phyloP scores from a whole-genome alignment of 1,140 invertebrate species.

The Dendroctonus ponderosae region DNA sequence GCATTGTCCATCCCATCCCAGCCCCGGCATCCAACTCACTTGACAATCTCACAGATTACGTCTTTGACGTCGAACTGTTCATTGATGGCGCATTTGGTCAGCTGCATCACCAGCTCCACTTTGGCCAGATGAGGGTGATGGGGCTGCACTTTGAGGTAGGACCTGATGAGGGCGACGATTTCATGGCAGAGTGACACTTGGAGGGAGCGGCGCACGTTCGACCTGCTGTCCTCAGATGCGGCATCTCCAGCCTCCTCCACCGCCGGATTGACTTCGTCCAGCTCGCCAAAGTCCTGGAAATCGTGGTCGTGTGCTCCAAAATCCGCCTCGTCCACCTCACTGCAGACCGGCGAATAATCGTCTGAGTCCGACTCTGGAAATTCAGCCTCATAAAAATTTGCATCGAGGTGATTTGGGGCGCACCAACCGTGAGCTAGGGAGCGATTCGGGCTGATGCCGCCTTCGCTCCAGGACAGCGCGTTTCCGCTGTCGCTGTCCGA shows the following conservation, averaged over 20 bases:
- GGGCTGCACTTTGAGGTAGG: conserved; percentile 32
- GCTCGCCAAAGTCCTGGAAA: too few species aligned
- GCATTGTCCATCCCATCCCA: not conserved
- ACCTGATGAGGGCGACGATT: conserved; percentile 36
- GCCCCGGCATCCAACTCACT: conserved; percentile 40
- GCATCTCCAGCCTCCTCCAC: not conserved
- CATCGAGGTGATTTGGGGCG: not conserved
- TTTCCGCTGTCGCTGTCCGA: conserved; percentile 19
- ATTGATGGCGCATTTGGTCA: conserved; percentile 33
- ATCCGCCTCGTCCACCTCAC: conserved; percentile 51
- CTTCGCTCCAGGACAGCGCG: conserved; percentile 18
- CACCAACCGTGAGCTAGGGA: conserved; percentile 17
- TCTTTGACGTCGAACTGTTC: conserved; percentile 15
- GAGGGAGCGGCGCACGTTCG: conserved; percentile 11
- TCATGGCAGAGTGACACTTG: conserved; percentile 29
- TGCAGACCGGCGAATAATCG: conserved; percentile 55
- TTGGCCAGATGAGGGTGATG: conserved; percentile 45
- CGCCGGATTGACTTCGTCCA: too few species aligned
- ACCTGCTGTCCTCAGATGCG: conserved; percentile 3
- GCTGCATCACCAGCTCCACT: conserved; percentile 50
- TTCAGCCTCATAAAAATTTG: not conserved
- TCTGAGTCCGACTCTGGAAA: conserved; percentile 46
- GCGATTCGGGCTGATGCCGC: conserved; percentile 22
- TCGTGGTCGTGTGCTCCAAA: too few species aligned
- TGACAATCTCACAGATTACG: conserved; percentile 41